Conservation (phyloP, 2,888 invertebrate species). For the Drosophila yooni region DNA sequence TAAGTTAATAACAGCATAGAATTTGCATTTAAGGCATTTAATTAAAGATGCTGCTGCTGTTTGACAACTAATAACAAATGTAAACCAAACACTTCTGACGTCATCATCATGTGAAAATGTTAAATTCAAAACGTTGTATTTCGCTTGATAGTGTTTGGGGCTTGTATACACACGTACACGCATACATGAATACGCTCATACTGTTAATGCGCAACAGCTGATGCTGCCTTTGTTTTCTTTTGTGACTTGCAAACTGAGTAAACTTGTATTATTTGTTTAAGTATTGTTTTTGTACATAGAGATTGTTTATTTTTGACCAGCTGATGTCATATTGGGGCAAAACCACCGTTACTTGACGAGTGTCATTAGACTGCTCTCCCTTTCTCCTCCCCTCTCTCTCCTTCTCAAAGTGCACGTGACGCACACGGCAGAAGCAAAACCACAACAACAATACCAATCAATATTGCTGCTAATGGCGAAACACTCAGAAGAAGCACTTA, state of each 20-base stretch:
- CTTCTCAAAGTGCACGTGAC: constrained; percentile 44
- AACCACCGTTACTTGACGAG: constrained; percentile 45
- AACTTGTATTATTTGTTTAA: constrained; percentile 58
- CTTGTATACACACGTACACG: constrained; percentile 4
- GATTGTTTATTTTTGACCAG: constrained; percentile 59
- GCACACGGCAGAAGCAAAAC: constrained; percentile 19
- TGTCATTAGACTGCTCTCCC: background rate
- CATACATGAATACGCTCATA: constrained; percentile 11
- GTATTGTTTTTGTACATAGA: constrained; percentile 24
- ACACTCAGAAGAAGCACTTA: constrained; percentile 40
- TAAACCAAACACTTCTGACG: constrained; percentile 17
- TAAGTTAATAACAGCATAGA: background rate
- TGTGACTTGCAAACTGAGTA: constrained; percentile 49
- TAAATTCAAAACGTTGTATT: background rate
- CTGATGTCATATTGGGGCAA: constrained; percentile 64
- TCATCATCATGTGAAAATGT: constrained; percentile 28
- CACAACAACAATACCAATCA: constrained; percentile 51
- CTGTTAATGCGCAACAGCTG: constrained; percentile 71
- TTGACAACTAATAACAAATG: background rate
- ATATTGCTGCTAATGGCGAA: constrained; percentile 65
- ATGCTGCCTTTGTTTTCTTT: constrained; percentile 46
- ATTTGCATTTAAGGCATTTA: background rate
- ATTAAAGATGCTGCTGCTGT: background rate
- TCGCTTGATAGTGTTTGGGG: constrained; percentile 41
- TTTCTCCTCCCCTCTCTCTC: background rate